Conservation (phyloP, 1,140 invertebrate genomes). For the Bombyx mandarina region DNA sequence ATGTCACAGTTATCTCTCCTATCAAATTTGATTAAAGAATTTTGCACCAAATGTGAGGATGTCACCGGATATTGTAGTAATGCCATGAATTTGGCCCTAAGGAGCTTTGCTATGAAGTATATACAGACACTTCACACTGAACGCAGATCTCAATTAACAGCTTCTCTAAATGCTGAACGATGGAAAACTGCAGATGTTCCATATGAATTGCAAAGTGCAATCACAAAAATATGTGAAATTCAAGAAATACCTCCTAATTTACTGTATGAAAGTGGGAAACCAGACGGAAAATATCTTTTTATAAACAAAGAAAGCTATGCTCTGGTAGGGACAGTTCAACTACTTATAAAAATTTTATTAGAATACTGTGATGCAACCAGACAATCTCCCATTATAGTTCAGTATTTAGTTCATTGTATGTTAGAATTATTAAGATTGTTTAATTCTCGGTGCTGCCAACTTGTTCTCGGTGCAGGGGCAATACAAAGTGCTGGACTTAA, state of each 20-base stretch:
- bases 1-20: conserved; percentile 85
- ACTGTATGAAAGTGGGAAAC: conserved; percentile 42
- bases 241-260: conserved; percentile 64
- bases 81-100: conserved; percentile 85
- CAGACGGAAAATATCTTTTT: conserved; percentile 73
- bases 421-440: conserved; percentile 91
- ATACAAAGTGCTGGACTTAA: conserved; percentile 94
- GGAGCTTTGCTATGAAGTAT: conserved; percentile 91
- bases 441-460: conserved; percentile 93
- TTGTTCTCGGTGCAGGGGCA: conserved; percentile 96
- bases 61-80: conserved; percentile 86
- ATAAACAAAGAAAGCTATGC: conserved; percentile 88
- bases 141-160: conserved; percentile 85
- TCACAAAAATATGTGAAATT: conserved; percentile 78
- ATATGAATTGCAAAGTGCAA: conserved; percentile 86
- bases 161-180: conserved; percentile 90
- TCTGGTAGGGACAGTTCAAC: conserved; percentile 87
- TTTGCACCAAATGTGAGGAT: conserved; percentile 82
- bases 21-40: conserved; percentile 83
- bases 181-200: conserved; percentile 96
- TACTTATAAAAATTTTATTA: conserved; percentile 88
- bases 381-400: conserved; percentile 76
- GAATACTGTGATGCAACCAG: conserved; percentile 90
- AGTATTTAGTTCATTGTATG: conserved; percentile 82
- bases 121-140: conserved; percentile 93